These are phyloP conservation scores for Lithophane semibrunnea DNA, from an alignment of 2,888 invertebrate species.

Conservation along the genomic window DNA sequence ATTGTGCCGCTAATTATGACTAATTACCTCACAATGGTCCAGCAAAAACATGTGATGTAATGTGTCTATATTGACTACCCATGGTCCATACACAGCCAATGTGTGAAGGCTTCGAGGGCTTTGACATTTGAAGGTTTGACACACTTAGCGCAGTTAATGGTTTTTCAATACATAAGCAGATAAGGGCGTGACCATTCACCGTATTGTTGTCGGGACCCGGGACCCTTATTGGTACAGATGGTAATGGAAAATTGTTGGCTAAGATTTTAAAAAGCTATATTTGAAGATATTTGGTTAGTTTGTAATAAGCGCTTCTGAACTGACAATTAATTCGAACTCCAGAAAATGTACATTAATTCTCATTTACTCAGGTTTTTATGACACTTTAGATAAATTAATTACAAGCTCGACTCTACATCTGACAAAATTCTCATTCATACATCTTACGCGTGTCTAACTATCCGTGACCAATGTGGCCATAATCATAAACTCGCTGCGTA, in stretches of 20 bases:
- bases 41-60: slow-evolving; percentile 58
- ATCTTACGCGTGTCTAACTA: slow-evolving; percentile 24
- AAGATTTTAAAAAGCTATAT: slow-evolving; percentile 2
- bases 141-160: slow-evolving; percentile 51
- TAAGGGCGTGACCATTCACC: slow-evolving; percentile 37
- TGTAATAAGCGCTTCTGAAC: not conserved
- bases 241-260: not conserved
- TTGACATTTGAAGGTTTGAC: slow-evolving; percentile 62
- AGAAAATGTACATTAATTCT: not conserved
- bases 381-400: slow-evolving; percentile 6
- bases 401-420: slow-evolving; percentile 5
- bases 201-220: slow-evolving; percentile 12
- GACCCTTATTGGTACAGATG: slow-evolving; percentile 19
- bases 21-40: slow-evolving; percentile 52
- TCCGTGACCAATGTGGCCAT: slow-evolving; percentile 20
- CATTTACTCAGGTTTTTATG: not conserved
- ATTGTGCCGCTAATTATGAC: slow-evolving; percentile 53
- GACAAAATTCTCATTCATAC: slow-evolving; percentile 16
- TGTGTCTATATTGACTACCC: slow-evolving; percentile 11
- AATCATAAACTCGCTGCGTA: slow-evolving; percentile 26
- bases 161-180: slow-evolving; percentile 45
- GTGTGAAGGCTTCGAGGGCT: slow-evolving; percentile 49
- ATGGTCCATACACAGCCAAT: slow-evolving; percentile 26
- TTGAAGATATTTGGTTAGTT: not conserved
- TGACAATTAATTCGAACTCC: not conserved